Percentiles rank a stretch among this genome's conserved stretches.
These are phyloP conservation scores for Pedetes capensis DNA, from an alignment of 2,113 vertebrate genomes.

Conservation along the genomic window DNA sequence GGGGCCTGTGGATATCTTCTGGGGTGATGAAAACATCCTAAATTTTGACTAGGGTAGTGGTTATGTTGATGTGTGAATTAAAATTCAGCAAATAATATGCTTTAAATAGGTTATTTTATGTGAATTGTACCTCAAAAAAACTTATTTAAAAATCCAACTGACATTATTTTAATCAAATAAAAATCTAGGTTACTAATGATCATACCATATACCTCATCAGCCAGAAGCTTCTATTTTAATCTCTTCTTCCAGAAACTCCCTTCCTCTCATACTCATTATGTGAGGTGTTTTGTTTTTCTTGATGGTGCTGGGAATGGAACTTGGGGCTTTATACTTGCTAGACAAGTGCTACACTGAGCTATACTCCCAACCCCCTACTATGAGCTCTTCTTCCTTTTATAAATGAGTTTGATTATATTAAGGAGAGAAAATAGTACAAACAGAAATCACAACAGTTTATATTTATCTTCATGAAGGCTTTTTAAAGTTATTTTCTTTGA, in stretches of 20 bases:
- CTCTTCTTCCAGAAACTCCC: not conserved
- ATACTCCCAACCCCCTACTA: too few relatives aligned
- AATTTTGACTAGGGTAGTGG: not conserved
- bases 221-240: not conserved
- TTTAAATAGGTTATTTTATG: not conserved
- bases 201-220: not conserved
- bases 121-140: not conserved
- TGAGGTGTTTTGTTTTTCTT: not conserved
- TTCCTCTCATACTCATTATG: not conserved
- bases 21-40: not conserved
- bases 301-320: too few relatives aligned
- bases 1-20: not conserved
- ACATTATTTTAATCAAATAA: constrained; percentile 19
- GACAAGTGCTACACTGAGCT: too few relatives aligned
- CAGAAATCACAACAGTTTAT: not conserved
- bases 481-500: not conserved
- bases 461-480: not conserved
- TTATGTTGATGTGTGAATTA: not conserved
- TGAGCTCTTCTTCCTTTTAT: not conserved
- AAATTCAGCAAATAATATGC: not conserved
- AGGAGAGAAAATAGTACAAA: not conserved
- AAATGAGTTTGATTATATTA: not conserved
- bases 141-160: not conserved
- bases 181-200: not conserved
- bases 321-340: too few relatives aligned